Evolutionary conservation across 2,113 vertebrate species (phyloP).

Genomic region (Pogonocichla stellata): DNA sequence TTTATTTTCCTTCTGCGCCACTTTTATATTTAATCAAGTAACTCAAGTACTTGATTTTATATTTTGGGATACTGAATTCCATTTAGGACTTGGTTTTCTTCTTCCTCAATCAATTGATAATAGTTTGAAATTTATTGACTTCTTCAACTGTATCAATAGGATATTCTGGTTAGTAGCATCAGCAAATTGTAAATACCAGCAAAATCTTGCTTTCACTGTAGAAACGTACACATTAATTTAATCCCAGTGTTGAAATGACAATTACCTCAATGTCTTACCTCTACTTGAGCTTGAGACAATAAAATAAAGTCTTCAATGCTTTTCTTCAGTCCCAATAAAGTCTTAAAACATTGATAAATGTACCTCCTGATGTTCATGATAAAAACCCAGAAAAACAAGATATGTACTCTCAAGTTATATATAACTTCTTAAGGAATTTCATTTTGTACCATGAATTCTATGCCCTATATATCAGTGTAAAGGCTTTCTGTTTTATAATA

Average conservation of each 20-base stretch:
- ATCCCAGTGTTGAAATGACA: background rate
- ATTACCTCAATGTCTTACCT: background rate
- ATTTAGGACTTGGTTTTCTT: background rate
- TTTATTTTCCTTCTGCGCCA: background rate
- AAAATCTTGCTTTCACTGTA: background rate
- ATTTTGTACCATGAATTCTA: background rate
- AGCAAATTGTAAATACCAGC: background rate
- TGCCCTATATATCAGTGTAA: background rate
- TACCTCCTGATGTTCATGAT: background rate
- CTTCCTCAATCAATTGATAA: slow-evolving; percentile 10
- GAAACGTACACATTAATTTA: background rate
- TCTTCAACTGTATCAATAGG: background rate
- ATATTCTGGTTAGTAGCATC: background rate
- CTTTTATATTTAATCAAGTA: slow-evolving; percentile 3
- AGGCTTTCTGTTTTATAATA: background rate
- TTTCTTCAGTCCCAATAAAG: background rate
- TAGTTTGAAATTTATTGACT: background rate
- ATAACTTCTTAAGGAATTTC: background rate
- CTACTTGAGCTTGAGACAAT: background rate
- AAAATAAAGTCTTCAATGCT: background rate
- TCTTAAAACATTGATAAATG: background rate
- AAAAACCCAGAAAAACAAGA: background rate
- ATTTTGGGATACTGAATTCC: background rate
- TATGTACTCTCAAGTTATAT: background rate
- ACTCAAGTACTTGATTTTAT: background rate